Evolutionary conservation across 1,140 invertebrate genomes (phyloP).

Genomic region (Brachionus rotundiformis): DNA sequence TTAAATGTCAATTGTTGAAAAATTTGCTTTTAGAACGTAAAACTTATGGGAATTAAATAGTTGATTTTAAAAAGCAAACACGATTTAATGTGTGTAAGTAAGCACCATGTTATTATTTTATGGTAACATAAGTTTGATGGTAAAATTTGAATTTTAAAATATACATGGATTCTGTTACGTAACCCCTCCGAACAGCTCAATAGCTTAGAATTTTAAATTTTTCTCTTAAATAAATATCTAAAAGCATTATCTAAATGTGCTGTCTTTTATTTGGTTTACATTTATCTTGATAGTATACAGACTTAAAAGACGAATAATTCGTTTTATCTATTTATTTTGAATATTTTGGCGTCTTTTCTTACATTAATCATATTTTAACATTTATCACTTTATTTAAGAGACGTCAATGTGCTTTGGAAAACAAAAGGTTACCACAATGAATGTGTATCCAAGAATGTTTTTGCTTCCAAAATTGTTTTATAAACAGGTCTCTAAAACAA

Average conservation of each 20-base stretch:
- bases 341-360: not conserved
- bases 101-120: not conserved
- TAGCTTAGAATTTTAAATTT: not conserved
- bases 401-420: not conserved
- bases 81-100: not conserved
- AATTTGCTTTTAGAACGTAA: not conserved
- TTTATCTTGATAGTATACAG: not conserved
- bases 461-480: not conserved
- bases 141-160: not conserved
- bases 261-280: not conserved
- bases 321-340: not conserved
- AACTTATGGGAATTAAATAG: not conserved
- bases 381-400: not conserved
- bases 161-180: not conserved
- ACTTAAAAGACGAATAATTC: not conserved
- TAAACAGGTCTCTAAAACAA: not conserved
- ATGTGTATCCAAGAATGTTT: not conserved
- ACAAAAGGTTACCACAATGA: not conserved
- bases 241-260: not conserved
- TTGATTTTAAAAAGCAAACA: constrained; percentile 9
- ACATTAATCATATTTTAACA: not conserved
- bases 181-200: not conserved
- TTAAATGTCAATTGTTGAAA: not conserved
- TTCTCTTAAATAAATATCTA: not conserved
- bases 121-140: constrained; percentile 1